Evolutionary conservation across 1,140 invertebrate species (phyloP), one percentile per base, ranked within the genome.

Genomic region (Drosophila bocki): DNA sequence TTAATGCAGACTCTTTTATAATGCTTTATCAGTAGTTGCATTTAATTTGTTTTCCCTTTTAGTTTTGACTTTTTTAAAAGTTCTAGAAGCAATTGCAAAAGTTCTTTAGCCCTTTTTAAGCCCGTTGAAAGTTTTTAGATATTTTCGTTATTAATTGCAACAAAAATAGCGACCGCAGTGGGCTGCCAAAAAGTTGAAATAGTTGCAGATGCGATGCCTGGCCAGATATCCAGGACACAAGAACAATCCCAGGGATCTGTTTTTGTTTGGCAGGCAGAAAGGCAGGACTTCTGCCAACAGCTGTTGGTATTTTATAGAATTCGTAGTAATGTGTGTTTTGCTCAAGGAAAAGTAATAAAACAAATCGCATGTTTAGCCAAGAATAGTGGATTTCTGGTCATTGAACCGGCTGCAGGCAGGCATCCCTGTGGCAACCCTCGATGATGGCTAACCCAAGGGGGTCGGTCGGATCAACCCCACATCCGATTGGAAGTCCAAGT

Each of bases 301-400:
- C 81, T 87, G 83, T 39, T 70, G 64, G 50, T 87, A 78, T 68
- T 87, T 83, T 37, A 32, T 32, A 9, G 32, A 13, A 53, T 22
- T 65, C 72, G 65, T 9, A n/a, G 47, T 29, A 50, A 29, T 29
- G 15, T 59, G 59, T 67, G 44, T 61, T 62, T 39, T 53, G 44
- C 48, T 35, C 32, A 15, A 29, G 45, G 62, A 80, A 87, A 83
- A 86, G 84, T 88, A 88, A 86, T 86, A 86, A 88, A 86, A 86
- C 84, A 86, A 88, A 86, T 88, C 84, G 80, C 83, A 86, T 88
- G 84, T 88, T 82, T 82, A 70, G 79, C 82, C 82, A 84, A 82
- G 65, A 75, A 58, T 58, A 58, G 62, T 80, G 58, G 74, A 84
- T 85, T 72, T 75, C 65, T 76, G 83, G 84, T 88, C 83, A 88